A percentile compares a stretch with the other conserved stretches of the same genome.
Conservation (phyloP, 35 echinoderm and acorn worm genomes). For the Holothuria glaberrima region DNA sequence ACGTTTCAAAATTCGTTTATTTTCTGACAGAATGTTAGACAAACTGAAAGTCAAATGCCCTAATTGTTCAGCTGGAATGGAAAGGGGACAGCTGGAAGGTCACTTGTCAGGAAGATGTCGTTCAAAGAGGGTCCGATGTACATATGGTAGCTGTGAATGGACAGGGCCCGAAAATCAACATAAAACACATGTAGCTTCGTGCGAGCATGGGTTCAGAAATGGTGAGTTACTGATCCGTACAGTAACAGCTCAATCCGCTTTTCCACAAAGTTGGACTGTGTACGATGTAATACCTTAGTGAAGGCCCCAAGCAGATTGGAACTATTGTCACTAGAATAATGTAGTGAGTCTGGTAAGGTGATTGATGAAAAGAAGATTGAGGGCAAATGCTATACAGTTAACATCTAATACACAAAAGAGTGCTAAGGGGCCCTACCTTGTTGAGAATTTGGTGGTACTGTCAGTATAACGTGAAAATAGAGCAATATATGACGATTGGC, state of each 20-base stretch:
- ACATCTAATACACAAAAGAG: too few species aligned
- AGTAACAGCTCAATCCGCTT: background rate
- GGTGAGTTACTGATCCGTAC: constrained; percentile 40
- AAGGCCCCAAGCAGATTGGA: too few species aligned
- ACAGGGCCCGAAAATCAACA: constrained; percentile 53
- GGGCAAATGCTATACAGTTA: too few species aligned
- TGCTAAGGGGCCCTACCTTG: too few species aligned
- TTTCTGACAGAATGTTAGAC: constrained; percentile 88
- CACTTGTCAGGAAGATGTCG: constrained; percentile 83
- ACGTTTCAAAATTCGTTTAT: too few species aligned
- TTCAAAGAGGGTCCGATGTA: constrained; percentile 66
- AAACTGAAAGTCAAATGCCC: constrained; percentile 92
- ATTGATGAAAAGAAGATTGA: too few species aligned
- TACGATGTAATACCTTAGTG: too few species aligned
- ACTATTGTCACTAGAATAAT: background rate
- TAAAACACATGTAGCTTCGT: constrained; percentile 58
- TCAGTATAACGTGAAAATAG: too few species aligned
- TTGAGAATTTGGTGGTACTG: too few species aligned
- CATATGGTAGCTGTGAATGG: constrained; percentile 62
- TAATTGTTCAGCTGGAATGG: constrained; percentile 80
- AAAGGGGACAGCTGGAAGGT: constrained; percentile 78
- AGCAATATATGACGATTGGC: too few species aligned
- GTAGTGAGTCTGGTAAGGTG: too few species aligned
- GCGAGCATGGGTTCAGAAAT: constrained; percentile 54
- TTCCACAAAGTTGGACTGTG: too few species aligned